Evolutionary conservation across 2,888 invertebrate genomes (phyloP), one percentile per base, ranked within the genome.

Genomic region (Trachelus troglodyta): DNA sequence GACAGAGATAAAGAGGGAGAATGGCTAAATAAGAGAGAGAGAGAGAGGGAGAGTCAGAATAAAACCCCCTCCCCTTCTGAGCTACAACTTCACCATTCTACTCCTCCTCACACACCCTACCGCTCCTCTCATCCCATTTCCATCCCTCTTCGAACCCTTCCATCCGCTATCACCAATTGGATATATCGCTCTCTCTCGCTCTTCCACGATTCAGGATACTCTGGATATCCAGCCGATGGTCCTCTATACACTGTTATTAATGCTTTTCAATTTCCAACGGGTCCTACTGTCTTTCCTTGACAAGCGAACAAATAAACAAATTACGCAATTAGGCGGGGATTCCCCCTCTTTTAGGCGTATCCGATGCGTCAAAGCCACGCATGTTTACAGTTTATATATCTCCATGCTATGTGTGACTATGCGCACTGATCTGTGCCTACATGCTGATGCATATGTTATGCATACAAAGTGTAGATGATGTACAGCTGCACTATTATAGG

Each of bases 261-360:
- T 88, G 89, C 89, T 87, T 88, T 89, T 89, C 89, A 88, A 89
- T 89, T 89, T 88, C 84, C 86, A 84, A 81, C 73, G 83, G 85
- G 85, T 85, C 84, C 86, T 83, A 79, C 84, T 78, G 81, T 78
- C 78, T 81, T 79, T 82, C 75, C 79, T 80, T 81, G 79, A 84
- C 80, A 81, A 83, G 81, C 81, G 82, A 84, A 80, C 83, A 83
- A 83, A 83, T 84, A 85, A 87, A 88, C 89, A 88, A 89, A 89
- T 89, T 86, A 84, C 83, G 85, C 86, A 88, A 89, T 89, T 87
- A 88, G 84, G 82, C 79, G 78, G 82, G 81, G 34, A 31, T 34
- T 83, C 84, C 83, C 82, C 82, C 82, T 81, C 81, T 79, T 75
- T 74, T 34, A 71, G 73, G 80, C 79, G 69, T 77, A 79, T 81